Evolutionary conservation across 2,797 vertebrate genomes (phyloP), one percentile per base, ranked within the genome.

Genomic region (Gallinago stenura): DNA sequence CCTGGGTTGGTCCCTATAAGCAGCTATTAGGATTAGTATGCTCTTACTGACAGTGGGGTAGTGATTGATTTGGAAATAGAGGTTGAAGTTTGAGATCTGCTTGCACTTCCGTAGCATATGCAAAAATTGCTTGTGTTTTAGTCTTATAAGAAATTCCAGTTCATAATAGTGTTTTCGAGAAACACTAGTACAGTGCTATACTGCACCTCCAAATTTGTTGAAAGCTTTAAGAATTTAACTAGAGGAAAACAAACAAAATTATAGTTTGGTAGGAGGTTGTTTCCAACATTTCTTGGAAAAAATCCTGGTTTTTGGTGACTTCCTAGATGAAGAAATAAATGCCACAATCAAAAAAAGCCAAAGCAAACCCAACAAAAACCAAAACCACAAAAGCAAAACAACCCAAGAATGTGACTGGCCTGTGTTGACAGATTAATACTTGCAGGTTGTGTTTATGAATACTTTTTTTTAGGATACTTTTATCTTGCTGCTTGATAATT

Each of bases 1-100:
- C 68, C 85, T 90, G 48, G 11, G 3, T 91, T 85, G 66, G 80
- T 90, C 86, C 24, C n/a, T 53, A 26, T 93, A 81, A 95, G 85
- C 69, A 83, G 65, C 69, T 93, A 5, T 48, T 68, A 22, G 41
- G 83, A 93, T 90, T 91, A 91, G 15, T 9, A 1, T 26, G 54
- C 24, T 71, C 33, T 64, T 71, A 35, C 7, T 66, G 48, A 62
- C 10, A 6, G 16, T 51, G 56, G 28, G n/a, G 3, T 33, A 9
- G 41, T 19, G 54, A 64, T 57, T 79, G 73, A 20, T 35, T 76
- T 78, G 70, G 54, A 93, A 90, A 60, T 39, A 73, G 19, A 51
- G 83, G 25, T 35, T 62, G 35, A 66, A 66, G 53, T 41, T 60
- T 35, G 68, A 78, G 45, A n/a, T 85, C 31, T 54, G 0, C 65